phyloP scores from a whole-genome alignment of 2,888 invertebrate species.

The Corythucha ciliata region DNA sequence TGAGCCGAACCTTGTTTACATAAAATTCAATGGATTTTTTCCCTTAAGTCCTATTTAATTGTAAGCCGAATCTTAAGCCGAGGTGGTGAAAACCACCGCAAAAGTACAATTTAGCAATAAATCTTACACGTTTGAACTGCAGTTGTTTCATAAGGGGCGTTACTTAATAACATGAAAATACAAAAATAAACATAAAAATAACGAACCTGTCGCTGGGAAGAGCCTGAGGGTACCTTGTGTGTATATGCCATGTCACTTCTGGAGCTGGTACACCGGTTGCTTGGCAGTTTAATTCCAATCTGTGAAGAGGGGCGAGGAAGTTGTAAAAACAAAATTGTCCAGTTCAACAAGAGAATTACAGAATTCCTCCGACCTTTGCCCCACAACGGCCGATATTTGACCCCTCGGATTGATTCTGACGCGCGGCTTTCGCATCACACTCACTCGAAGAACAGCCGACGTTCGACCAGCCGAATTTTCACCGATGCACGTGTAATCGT shows the following conservation, averaged over 20 bases:
- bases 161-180: background rate
- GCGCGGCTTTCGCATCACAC: conserved; percentile 45
- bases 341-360: too few relatives aligned
- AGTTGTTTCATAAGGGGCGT: too few relatives aligned
- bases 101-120: too few relatives aligned
- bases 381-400: conserved; percentile 54
- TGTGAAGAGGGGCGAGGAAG: conserved; percentile 5
- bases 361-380: conserved; percentile 47
- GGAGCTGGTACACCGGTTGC: conserved; percentile 86
- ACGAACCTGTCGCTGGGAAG: too few relatives aligned
- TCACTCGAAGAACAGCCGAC: conserved; percentile 57
- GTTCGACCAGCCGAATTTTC: conserved; percentile 66
- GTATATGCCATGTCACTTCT: conserved; percentile 87
- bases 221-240: conserved; percentile 97
- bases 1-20: too few relatives aligned
- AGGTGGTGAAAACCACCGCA: too few relatives aligned
- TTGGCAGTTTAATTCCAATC: conserved; percentile 66
- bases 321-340: too few relatives aligned
- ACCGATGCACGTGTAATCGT: conserved; percentile 79
- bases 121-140: too few relatives aligned
- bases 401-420: conserved; percentile 53
- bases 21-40: too few relatives aligned
- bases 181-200: background rate
- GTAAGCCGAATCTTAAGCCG: too few relatives aligned
- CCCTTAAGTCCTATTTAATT: too few relatives aligned